Evolutionary conservation across 2,888 invertebrate species (phyloP), one percentile per base, ranked within the genome.

Genomic region (Idaea biselata): DNA sequence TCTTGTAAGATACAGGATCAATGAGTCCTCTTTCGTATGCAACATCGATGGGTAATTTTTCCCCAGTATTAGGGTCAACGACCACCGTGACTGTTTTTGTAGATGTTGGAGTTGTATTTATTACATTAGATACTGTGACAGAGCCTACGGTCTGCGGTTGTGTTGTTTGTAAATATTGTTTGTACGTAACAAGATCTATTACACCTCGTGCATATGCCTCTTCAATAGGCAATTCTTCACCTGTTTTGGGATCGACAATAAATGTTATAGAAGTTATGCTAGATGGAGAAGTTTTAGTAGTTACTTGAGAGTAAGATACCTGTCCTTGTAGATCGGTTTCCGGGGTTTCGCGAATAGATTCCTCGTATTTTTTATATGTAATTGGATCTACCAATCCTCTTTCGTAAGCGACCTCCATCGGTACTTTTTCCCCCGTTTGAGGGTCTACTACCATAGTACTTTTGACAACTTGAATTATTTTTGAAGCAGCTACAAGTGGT

Each of bases 361-460:
- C 90, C 71, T 93, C 93, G 67, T 94, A 91, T 73, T 91, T 92
- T 70, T 88, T 88, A 65, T 91, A 93, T 11, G 94, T 94, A 65
- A 91, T 78, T 62, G 88, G 78, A 76, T 94, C 95, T 63, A 97
- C 95, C 65, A 96, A 84, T 7, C 97, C 97, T 66, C 95, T 93
- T 79, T 96, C 94, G 71, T 97, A 94, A 3, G 98, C 98, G 60
- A 96, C 95, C 84, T 97, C 96, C 73, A 97, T 94, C 1, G 96
- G 96, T 70, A 97, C 93, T 78, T 95, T 95, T 80, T 97, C 95
- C 3, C 97, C 97, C 0, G 97, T 96, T 73, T 94, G 94, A 0
- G 98, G 97, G 85, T 98, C 97, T 62, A 94, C 90, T 16, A 96
- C 94, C 91, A 96, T 95, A 4, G 93, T 92, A 68, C 79, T 92